Conservation (phyloP, 2,113 vertebrate genomes). For the Enhydra lutris region DNA sequence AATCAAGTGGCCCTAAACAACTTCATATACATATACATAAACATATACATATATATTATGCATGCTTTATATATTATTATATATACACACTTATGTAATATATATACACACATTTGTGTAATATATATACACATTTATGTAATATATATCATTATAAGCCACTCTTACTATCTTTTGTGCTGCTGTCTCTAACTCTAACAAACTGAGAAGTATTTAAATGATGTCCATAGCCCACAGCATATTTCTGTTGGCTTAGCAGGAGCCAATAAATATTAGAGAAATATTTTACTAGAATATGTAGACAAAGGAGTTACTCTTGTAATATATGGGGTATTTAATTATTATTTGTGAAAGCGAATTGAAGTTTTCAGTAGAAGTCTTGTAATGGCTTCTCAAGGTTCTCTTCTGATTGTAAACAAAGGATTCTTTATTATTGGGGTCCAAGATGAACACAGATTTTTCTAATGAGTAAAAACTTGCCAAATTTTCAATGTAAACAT, state of each 20-base stretch:
- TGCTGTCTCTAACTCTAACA: neutral
- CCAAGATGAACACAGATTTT: neutral
- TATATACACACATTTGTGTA: neutral
- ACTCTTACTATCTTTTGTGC: neutral
- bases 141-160: neutral
- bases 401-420: neutral
- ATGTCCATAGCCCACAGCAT: neutral
- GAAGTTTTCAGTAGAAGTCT: neutral
- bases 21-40: neutral
- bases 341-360: neutral
- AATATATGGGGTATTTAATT: neutral
- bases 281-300: neutral
- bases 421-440: neutral
- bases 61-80: neutral
- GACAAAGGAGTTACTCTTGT: neutral
- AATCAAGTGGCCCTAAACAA: neutral
- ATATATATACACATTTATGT: neutral
- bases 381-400: neutral
- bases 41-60: too few relatives aligned
- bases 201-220: neutral
- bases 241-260: neutral
- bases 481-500: neutral
- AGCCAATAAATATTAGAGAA: neutral
- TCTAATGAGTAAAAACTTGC: neutral
- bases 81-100: neutral